These are phyloP conservation scores for Thereva unica DNA, from an alignment of 2,888 invertebrate genomes.

Conservation along the genomic window DNA sequence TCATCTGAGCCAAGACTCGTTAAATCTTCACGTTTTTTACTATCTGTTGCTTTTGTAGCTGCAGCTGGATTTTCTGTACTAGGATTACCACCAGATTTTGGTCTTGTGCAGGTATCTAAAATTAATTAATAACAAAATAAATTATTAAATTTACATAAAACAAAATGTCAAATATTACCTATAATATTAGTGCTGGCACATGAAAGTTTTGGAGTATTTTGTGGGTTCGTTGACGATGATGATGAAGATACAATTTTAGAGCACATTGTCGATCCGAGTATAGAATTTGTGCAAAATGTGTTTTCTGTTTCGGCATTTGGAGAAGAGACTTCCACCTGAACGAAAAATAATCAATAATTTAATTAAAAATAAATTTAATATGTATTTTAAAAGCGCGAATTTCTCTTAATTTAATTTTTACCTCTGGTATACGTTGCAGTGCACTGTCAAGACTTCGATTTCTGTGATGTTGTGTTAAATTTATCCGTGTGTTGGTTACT, in stretches of 20 bases:
- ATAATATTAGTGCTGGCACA: slow-evolving; percentile 34
- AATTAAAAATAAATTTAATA: slow-evolving; percentile 12
- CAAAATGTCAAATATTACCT: slow-evolving; percentile 32
- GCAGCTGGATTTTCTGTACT: slow-evolving; percentile 36
- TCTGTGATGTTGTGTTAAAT: slow-evolving; percentile 74
- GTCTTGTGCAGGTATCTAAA: slow-evolving; percentile 48
- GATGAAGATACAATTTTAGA: slow-evolving; percentile 52
- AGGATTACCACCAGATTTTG: slow-evolving; percentile 48
- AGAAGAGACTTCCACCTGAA: slow-evolving; percentile 58
- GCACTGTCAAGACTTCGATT: slow-evolving; percentile 90
- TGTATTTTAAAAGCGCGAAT: no score
- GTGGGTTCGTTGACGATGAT: slow-evolving; percentile 40
- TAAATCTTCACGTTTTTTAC: slow-evolving; percentile 60
- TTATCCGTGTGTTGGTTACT: slow-evolving; percentile 58
- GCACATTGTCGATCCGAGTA: slow-evolving; percentile 58
- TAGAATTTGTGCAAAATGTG: slow-evolving; percentile 57
- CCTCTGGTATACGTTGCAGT: slow-evolving; percentile 86
- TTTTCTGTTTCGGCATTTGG: slow-evolving; percentile 58
- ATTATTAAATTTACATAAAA: background rate
- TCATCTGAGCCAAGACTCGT: slow-evolving; percentile 65
- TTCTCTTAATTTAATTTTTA: slow-evolving; percentile 43
- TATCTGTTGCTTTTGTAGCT: slow-evolving; percentile 31
- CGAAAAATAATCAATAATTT: slow-evolving; percentile 29
- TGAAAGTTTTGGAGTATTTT: slow-evolving; percentile 40
- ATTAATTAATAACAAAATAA: background rate